phyloP scores from a whole-genome alignment of 1,140 invertebrate genomes.

The Oreohelix idahoensis region DNA sequence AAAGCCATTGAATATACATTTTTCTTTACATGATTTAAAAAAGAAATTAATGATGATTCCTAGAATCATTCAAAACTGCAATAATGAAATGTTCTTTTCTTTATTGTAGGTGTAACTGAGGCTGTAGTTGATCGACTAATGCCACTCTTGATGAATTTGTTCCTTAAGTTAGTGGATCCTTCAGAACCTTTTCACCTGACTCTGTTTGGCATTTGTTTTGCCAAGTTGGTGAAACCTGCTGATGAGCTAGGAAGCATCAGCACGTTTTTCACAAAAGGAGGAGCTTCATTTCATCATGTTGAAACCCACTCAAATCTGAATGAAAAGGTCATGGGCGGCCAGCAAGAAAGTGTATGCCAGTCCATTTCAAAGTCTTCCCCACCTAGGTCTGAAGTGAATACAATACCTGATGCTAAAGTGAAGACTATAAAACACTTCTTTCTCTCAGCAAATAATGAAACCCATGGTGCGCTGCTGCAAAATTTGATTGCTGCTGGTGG shows the following conservation, averaged over 20 bases:
- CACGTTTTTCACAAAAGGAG: not conserved
- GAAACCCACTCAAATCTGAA: not conserved
- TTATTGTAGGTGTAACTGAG: constrained; percentile 43
- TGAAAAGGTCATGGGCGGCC: not conserved
- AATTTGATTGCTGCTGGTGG: too few relatives aligned
- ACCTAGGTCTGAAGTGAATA: not conserved
- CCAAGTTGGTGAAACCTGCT: constrained; percentile 48
- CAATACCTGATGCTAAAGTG: not conserved
- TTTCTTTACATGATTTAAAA: too few relatives aligned
- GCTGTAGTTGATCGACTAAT: constrained; percentile 33
- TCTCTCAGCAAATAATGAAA: not conserved
- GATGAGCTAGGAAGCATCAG: not conserved
- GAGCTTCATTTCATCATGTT: not conserved
- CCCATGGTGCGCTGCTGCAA: not conserved
- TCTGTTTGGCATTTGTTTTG: constrained; percentile 55
- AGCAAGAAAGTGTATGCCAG: not conserved
- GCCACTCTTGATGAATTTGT: constrained; percentile 47
- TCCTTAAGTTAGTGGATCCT: constrained; percentile 52
- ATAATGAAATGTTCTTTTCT: constrained; percentile 1
- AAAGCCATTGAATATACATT: too few relatives aligned
- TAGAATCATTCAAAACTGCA: too few relatives aligned
- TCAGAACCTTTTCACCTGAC: constrained; percentile 54
- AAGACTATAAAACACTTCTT: constrained; percentile 6
- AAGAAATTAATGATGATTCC: too few relatives aligned
- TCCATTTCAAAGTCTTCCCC: not conserved